Evolutionary conservation across 2,113 vertebrate species (phyloP).

Genomic region (Eidolon helvum): DNA sequence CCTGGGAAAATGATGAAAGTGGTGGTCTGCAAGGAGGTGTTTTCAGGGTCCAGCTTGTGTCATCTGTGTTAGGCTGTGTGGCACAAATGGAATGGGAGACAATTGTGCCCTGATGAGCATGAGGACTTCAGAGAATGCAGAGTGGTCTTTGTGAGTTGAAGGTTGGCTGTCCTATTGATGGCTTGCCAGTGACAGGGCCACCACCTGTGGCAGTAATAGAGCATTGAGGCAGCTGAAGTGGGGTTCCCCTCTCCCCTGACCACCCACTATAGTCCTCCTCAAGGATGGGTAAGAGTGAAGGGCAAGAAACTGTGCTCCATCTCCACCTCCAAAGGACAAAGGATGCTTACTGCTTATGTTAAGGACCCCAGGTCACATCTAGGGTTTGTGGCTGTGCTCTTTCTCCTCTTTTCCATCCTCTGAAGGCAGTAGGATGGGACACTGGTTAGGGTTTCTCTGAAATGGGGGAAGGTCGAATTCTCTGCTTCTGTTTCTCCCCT

Average conservation of each 20-base stretch:
- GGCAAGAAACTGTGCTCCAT: neutral
- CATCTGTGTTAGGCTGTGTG: neutral
- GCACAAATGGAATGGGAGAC: neutral
- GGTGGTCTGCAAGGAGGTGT: neutral
- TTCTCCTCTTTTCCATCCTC: neutral
- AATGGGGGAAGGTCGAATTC: neutral
- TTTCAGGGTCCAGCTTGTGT: neutral
- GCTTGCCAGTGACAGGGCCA: neutral
- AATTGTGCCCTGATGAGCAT: neutral
- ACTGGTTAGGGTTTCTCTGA: neutral
- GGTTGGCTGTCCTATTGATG: neutral
- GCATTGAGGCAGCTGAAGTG: neutral
- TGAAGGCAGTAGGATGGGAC: neutral
- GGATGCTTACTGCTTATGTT: neutral
- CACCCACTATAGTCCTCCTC: neutral
- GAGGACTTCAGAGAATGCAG: neutral
- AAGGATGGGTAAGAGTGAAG: neutral
- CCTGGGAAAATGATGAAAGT: neutral
- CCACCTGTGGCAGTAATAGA: neutral
- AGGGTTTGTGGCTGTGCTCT: neutral
- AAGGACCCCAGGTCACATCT: neutral
- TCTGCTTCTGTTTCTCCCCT: neutral
- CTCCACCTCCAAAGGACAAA: neutral
- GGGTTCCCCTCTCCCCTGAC: neutral
- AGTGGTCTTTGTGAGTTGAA: neutral